Evolutionary conservation across 2,113 vertebrate genomes (phyloP), one percentile per base, ranked within the genome.

Genomic region (Malurus elegans): DNA sequence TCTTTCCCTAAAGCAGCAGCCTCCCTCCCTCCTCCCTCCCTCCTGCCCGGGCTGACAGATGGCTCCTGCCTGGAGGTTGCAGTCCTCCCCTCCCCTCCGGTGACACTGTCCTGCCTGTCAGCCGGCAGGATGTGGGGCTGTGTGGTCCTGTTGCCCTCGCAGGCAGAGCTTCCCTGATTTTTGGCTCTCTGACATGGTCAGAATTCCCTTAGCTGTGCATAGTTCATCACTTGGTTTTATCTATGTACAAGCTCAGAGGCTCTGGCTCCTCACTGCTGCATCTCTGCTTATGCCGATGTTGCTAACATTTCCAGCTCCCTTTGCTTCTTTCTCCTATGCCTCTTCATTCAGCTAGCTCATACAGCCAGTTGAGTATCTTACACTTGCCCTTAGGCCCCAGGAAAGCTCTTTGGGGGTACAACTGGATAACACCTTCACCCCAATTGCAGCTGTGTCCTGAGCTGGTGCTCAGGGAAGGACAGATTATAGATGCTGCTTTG

Each of bases 21-120:
- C 57, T 76, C 18, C 54, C 54, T 73, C 40, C 85, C 51, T 70
- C 40, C 81, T 76, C 31, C 65, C 56, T 74, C 32, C 83, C 65
- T 84, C 56, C 93, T 82, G 71, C 64, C 44, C 0, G 1, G 53
- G 80, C 88, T 95, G 94, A 94, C 94, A 95, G 96, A 95, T 97
- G 94, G 95, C 75, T 94, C 67, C 75, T 10, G 53, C 82, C 79
- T 71, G 86, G 75, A 83, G 90, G 64, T 20, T 86, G 79, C 83
- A 74, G 91, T 34, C 50, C 2, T 82, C 73, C 58, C 42, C 69
- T 75, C 85, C 56, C 60, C 66, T 84, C 57, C 0, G 0, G 56
- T 93, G 85, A 67, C 80, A 57, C 82, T 4, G 16, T 51, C 84
- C 72, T 88, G 91, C 93, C 79, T 83, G 83, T 69, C 90, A 82